These are phyloP conservation scores for Macroramphosus scolopax DNA, from an alignment of 2,797 vertebrate species.

Conservation along the genomic window DNA sequence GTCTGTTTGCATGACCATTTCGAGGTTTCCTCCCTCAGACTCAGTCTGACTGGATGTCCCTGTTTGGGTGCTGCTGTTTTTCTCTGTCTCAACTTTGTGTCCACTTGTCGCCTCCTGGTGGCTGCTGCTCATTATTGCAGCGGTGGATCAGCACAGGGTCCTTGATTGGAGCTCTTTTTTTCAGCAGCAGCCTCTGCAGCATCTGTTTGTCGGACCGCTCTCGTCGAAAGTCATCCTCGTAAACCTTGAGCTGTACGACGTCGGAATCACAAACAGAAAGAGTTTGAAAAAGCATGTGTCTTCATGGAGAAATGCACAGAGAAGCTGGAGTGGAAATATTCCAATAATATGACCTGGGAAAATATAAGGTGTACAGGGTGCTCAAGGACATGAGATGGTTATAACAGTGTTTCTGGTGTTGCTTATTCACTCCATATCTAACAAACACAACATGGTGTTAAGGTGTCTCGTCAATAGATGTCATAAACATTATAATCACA, in stretches of 20 bases:
- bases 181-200: conserved; percentile 78
- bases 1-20: background rate
- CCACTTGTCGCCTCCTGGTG: conserved; percentile 45
- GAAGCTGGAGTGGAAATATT: too few species aligned
- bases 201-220: conserved; percentile 82
- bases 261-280: too few species aligned
- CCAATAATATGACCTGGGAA: too few species aligned
- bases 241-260: conserved; percentile 84
- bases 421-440: too few species aligned
- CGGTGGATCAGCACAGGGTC: conserved; percentile 78
- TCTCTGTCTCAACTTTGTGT: conserved; percentile 47
- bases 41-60: conserved; percentile 50
- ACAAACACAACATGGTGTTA: too few species aligned
- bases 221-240: conserved; percentile 81
- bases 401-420: too few species aligned
- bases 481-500: too few species aligned
- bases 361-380: too few species aligned
- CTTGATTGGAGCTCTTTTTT: conserved; percentile 58
- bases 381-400: too few species aligned
- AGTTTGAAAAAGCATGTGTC: too few species aligned
- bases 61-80: conserved; percentile 56
- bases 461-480: too few species aligned
- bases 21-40: background rate
- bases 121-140: conserved; percentile 75
- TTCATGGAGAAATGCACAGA: too few species aligned